Conservation (phyloP, 2,113 vertebrate species). For the Daboia siamensis region DNA sequence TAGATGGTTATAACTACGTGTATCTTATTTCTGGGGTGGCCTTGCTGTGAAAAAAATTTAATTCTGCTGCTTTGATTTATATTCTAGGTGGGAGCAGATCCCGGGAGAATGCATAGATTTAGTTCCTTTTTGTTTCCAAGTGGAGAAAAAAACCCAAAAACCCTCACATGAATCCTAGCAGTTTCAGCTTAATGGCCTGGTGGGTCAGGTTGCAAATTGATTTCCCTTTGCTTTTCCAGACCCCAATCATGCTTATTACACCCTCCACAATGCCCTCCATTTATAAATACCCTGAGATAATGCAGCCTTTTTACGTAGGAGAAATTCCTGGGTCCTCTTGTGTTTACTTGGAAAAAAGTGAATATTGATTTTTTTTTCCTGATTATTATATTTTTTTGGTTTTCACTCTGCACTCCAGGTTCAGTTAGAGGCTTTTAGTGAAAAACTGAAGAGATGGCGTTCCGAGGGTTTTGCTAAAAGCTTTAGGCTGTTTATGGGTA, state of each 20-base stretch:
- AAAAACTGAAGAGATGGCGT: constrained; percentile 25
- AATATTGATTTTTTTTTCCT: not conserved
- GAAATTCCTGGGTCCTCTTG: not conserved
- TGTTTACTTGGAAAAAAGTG: not conserved
- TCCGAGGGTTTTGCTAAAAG: constrained; percentile 35
- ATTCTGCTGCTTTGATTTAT: not conserved
- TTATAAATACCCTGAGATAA: not conserved
- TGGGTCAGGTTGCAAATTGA: not conserved
- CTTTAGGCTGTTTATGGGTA: not conserved
- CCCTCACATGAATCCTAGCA: not conserved
- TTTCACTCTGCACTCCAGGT: constrained; percentile 20
- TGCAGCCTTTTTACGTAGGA: not conserved
- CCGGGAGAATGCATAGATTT: not conserved
- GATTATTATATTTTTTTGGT: not conserved
- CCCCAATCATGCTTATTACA: not conserved
- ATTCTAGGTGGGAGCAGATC: not conserved
- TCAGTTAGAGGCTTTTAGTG: not conserved
- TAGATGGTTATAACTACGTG: no score
- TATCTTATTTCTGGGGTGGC: not conserved
- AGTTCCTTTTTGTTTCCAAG: not conserved
- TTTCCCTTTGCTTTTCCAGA: not conserved
- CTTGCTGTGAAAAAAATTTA: not conserved
- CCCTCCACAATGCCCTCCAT: not conserved
- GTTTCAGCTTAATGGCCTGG: not conserved
- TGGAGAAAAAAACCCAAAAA: not conserved